A percentile compares a stretch with the other conserved stretches of the same genome.
Evolutionary conservation across 2,888 invertebrate species (phyloP).

Genomic region (Agonopterix subpropinquella): DNA sequence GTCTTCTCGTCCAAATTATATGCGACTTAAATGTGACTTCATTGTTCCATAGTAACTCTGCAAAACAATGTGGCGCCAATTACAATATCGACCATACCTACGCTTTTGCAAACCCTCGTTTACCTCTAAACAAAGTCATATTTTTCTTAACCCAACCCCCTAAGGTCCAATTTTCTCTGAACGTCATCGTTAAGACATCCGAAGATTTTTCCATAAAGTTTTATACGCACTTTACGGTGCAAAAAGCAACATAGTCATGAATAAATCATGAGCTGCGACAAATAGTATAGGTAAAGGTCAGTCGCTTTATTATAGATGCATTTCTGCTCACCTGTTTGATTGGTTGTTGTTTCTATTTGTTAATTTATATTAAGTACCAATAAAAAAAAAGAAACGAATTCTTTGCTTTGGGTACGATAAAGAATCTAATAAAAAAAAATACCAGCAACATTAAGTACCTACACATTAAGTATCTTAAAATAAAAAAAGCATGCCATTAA

Average conservation of each 20-base stretch:
- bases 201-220: conserved; percentile 24
- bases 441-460: conserved; percentile 2
- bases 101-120: conserved; percentile 20
- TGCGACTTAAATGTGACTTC: neutral
- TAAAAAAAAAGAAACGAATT: too few relatives aligned
- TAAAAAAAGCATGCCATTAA: neutral
- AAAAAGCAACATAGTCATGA: conserved; percentile 55
- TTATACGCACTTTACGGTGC: conserved; percentile 49
- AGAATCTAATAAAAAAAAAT: conserved; percentile 1
- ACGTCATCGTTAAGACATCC: conserved; percentile 7
- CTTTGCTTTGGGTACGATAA: neutral
- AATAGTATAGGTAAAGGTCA: conserved; percentile 67
- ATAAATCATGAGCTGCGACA: conserved; percentile 66
- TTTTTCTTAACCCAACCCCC: conserved; percentile 14
- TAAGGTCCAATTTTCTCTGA: conserved; percentile 20
- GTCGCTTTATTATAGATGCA: conserved; percentile 56
- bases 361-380: neutral
- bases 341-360: conserved; percentile 26
- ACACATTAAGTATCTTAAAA: too few relatives aligned
- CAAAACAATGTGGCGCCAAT: conserved; percentile 45
- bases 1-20: too few relatives aligned
- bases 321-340: conserved; percentile 48
- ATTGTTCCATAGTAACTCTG: conserved; percentile 6
- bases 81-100: conserved; percentile 56
- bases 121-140: conserved; percentile 1